Evolutionary conservation across 2,888 invertebrate genomes (phyloP).

Genomic region (Luperina nickerlii): DNA sequence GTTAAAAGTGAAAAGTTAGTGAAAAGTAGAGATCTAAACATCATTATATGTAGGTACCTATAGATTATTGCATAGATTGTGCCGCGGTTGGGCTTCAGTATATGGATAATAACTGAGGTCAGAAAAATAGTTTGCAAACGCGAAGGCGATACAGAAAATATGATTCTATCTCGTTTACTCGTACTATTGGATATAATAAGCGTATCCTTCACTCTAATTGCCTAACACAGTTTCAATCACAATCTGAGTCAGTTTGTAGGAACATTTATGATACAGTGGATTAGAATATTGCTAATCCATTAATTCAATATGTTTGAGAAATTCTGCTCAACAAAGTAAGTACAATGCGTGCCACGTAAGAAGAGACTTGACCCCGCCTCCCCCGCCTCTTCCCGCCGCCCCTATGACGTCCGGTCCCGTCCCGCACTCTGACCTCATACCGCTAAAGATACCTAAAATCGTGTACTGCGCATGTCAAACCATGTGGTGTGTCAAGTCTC

Average conservation of each 20-base stretch:
- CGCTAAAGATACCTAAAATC: too few species aligned
- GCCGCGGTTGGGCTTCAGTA: not conserved
- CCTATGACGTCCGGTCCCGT: too few species aligned
- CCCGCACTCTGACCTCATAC: too few species aligned
- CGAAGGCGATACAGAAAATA: not conserved
- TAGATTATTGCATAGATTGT: not conserved
- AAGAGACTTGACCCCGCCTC: too few species aligned
- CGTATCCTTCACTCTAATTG: not conserved
- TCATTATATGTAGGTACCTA: not conserved
- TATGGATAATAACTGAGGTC: not conserved
- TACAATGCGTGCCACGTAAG: too few species aligned
- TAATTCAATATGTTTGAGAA: not conserved
- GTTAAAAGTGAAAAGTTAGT: too few species aligned
- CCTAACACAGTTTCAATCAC: not conserved
- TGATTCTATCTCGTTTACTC: not conserved
- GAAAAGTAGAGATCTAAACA: too few species aligned
- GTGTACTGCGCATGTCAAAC: too few species aligned
- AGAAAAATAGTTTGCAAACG: not conserved
- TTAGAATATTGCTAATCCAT: not conserved
- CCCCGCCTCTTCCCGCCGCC: too few species aligned
- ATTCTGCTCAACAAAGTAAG: too few species aligned
- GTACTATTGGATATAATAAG: not conserved
- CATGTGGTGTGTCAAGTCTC: too few species aligned
- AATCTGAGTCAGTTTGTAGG: not conserved
- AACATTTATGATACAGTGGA: too few species aligned